Conservation (phyloP, 1,140 invertebrate species). For the Ips nitidus region DNA sequence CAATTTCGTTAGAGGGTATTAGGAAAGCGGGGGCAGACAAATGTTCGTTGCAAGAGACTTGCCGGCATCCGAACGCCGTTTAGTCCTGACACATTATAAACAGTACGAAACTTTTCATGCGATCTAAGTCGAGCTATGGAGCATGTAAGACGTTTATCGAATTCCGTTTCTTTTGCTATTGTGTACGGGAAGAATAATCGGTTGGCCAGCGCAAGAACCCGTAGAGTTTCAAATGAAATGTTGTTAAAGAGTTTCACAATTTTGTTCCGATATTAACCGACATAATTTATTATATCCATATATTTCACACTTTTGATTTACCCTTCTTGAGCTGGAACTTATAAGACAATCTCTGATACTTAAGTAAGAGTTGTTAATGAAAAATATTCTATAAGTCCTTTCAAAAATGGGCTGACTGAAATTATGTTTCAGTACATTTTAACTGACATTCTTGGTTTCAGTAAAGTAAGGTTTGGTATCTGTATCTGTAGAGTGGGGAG, state of each 20-base stretch:
- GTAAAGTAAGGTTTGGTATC: too few species aligned
- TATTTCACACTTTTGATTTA: too few species aligned
- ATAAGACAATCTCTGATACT: too few species aligned
- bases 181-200: constrained; percentile 14
- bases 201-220: constrained; percentile 15
- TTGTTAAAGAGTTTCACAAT: not conserved
- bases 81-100: constrained; percentile 31
- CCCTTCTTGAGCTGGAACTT: too few species aligned
- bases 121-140: constrained; percentile 13
- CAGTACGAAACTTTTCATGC: constrained; percentile 29
- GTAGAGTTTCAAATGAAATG: constrained; percentile 4
- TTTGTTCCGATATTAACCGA: too few species aligned
- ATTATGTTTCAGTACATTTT: too few species aligned
- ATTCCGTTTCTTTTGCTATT: constrained; percentile 14
- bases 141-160: constrained; percentile 26
- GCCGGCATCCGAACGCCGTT: constrained; percentile 26
- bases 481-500: too few species aligned
- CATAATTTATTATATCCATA: too few species aligned
- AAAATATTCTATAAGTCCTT: too few species aligned
- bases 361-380: too few species aligned
- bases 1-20: constrained; percentile 23
- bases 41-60: constrained; percentile 29
- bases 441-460: too few species aligned
- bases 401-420: too few species aligned
- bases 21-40: constrained; percentile 17